Evolutionary conservation across 2,888 invertebrate species (phyloP).

Genomic region (Strigamia transsilvanica): DNA sequence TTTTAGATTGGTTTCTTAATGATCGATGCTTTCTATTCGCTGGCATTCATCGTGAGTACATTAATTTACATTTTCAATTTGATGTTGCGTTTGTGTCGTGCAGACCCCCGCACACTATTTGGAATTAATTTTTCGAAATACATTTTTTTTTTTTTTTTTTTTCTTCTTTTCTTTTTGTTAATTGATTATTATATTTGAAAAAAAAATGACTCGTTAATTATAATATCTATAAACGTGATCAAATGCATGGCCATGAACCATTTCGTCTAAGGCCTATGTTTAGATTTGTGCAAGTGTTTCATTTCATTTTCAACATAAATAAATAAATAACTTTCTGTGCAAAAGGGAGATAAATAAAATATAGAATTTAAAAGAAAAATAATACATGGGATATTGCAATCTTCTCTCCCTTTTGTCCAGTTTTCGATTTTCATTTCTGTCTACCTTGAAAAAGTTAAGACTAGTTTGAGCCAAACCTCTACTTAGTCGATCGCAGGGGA

Average conservation of each 20-base stretch:
- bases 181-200: background rate
- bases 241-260: constrained; percentile 23
- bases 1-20: background rate
- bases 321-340: background rate
- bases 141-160: background rate
- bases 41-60: background rate
- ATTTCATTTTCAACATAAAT: constrained; percentile 12
- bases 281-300: constrained; percentile 28
- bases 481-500: constrained; percentile 43
- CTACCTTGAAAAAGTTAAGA: constrained; percentile 37
- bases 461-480: constrained; percentile 42
- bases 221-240: constrained; percentile 29
- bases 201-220: background rate
- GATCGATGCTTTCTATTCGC: background rate
- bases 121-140: background rate
- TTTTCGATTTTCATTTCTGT: constrained; percentile 27
- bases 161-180: no score
- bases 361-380: background rate
- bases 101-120: no score
- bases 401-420: background rate
- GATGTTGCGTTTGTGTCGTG: background rate
- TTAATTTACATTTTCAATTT: background rate
- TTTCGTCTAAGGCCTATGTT: constrained; percentile 16
- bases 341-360: background rate
- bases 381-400: background rate